Conservation (phyloP, 2,113 vertebrate species). For the Chlamydotis undulata region DNA sequence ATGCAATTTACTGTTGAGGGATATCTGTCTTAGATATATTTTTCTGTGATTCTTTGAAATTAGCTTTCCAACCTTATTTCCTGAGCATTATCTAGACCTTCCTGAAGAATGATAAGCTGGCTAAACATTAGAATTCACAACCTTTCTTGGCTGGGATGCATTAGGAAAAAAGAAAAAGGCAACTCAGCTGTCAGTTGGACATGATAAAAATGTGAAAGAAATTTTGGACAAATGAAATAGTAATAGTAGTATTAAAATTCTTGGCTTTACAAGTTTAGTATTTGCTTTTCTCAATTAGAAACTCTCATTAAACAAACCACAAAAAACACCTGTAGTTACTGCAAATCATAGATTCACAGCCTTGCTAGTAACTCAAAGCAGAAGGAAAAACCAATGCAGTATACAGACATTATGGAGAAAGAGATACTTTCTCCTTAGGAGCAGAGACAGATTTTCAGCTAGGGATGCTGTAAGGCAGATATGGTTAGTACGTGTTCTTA, state of each 20-base stretch:
- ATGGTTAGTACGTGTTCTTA: background rate
- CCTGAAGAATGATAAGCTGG: background rate
- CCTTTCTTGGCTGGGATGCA: background rate
- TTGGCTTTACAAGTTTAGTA: background rate
- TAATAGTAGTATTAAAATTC: background rate
- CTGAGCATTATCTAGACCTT: background rate
- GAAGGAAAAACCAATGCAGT: background rate
- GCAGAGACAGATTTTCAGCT: background rate
- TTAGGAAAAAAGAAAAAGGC: background rate
- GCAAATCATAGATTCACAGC: background rate
- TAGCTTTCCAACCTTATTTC: background rate
- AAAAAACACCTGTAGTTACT: background rate
- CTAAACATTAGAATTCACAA: background rate
- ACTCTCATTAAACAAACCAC: background rate
- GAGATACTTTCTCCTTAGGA: background rate
- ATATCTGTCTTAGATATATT: background rate
- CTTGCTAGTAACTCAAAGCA: background rate
- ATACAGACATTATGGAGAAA: background rate
- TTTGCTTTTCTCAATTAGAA: slow-evolving; percentile 14
- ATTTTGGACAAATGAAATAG: background rate
- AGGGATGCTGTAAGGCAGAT: background rate
- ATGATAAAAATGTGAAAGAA: background rate
- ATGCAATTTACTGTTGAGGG: background rate
- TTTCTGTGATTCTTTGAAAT: background rate
- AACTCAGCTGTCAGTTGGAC: background rate